These are phyloP conservation scores for Nyctalus aviator DNA, from an alignment of 2,797 vertebrate genomes.

Conservation along the genomic window DNA sequence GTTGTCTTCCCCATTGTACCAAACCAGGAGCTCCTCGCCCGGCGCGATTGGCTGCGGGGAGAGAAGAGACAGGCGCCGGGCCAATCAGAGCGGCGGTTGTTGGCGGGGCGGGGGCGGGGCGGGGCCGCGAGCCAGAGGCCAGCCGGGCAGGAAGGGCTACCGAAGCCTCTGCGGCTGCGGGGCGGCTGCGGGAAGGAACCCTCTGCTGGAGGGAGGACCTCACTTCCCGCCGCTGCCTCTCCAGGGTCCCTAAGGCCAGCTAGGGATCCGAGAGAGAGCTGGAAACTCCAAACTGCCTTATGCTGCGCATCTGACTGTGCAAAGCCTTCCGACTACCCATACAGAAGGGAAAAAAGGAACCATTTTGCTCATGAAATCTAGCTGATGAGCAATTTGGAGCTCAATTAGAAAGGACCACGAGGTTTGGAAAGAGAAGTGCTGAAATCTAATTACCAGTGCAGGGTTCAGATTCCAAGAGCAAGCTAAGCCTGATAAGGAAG, in stretches of 20 bases:
- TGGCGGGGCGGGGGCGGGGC: constrained; percentile 83
- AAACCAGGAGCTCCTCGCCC: constrained; percentile 96
- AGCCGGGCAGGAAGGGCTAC: constrained; percentile 81
- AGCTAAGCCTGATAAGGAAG: background rate
- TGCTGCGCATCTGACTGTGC: background rate
- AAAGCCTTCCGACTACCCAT: background rate
- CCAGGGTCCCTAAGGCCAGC: too few relatives aligned
- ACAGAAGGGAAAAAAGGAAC: constrained; percentile 3
- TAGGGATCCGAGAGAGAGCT: background rate
- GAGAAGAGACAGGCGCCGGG: constrained; percentile 85
- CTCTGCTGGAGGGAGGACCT: constrained; percentile 83
- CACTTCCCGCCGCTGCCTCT: background rate
- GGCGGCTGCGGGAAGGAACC: constrained; percentile 20
- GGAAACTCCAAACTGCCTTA: background rate
- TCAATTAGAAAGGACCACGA: background rate
- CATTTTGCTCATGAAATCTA: constrained; percentile 43
- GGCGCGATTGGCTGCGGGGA: constrained; percentile 94
- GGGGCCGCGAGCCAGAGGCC: constrained; percentile 69
- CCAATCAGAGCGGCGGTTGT: constrained; percentile 93
- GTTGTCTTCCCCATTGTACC: constrained; percentile 98
- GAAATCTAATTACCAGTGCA: background rate
- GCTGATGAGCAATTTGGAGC: constrained; percentile 32
- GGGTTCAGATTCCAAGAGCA: background rate
- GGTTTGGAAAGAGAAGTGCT: background rate
- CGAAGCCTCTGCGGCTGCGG: background rate